Conservation (phyloP, 2,888 invertebrate genomes). For the Protodeltote pygarga region DNA sequence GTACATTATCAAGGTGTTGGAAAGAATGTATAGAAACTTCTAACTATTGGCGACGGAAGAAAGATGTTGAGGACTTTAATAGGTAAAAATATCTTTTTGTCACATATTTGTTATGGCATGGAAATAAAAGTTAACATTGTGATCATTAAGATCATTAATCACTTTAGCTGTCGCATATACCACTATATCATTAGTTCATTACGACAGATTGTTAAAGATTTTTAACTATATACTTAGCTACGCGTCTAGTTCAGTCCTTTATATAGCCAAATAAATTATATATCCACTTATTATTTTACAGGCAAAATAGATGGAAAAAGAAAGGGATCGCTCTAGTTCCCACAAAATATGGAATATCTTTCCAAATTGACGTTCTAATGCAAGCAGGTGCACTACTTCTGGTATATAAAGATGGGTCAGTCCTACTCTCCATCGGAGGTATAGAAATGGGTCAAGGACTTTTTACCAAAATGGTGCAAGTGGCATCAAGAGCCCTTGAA, state of each 20-base stretch:
- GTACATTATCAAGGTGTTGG: constrained; percentile 92
- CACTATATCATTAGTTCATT: too few relatives aligned
- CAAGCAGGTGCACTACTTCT: constrained; percentile 93
- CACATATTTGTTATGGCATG: too few relatives aligned
- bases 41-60: constrained; percentile 87
- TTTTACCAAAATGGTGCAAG: constrained; percentile 96
- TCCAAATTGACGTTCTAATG: constrained; percentile 89
- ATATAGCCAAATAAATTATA: neutral
- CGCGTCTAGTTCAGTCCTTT: too few relatives aligned
- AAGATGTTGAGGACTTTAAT: constrained; percentile 90
- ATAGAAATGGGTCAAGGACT: constrained; percentile 97
- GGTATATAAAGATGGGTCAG: constrained; percentile 92
- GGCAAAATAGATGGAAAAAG: constrained; percentile 91
- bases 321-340: constrained; percentile 91
- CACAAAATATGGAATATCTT: constrained; percentile 92
- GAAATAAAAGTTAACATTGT: neutral
- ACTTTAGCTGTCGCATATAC: too few relatives aligned
- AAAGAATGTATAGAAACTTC: constrained; percentile 90
- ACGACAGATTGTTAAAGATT: too few relatives aligned
- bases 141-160: too few relatives aligned
- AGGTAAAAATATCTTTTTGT: constrained; percentile 84
- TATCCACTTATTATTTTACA: constrained; percentile 60
- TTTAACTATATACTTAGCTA: too few relatives aligned
- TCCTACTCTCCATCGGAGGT: constrained; percentile 93
- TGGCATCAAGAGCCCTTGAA: constrained; percentile 89